Evolutionary conservation across 2,797 vertebrate genomes (phyloP).

Genomic region (Falco columbarius): DNA sequence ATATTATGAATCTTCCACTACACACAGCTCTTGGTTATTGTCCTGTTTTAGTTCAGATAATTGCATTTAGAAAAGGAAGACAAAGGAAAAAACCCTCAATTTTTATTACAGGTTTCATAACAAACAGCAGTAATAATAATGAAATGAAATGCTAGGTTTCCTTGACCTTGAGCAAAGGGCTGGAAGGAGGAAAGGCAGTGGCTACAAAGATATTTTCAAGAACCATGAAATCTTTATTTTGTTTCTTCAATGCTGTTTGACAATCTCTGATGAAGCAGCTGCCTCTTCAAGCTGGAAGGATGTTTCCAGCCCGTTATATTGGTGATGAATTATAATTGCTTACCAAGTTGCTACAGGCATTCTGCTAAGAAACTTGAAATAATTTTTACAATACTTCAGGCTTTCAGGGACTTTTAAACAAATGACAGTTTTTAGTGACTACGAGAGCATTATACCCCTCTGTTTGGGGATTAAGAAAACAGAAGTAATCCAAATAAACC

Average conservation of each 20-base stretch:
- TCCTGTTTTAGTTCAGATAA: not conserved
- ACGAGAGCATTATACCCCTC: not conserved
- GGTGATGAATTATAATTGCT: not conserved
- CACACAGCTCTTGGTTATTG: not conserved
- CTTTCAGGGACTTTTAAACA: not conserved
- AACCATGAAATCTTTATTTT: not conserved
- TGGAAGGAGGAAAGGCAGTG: not conserved
- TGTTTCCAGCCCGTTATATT: not conserved
- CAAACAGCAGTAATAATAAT: not conserved
- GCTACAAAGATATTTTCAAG: not conserved
- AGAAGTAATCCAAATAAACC: constrained; percentile 58
- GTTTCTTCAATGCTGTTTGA: not conserved
- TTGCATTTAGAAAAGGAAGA: not conserved
- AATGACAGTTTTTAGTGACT: constrained; percentile 7
- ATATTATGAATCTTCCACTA: not conserved
- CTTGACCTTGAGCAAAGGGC: not conserved
- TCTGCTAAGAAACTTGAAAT: constrained; percentile 11
- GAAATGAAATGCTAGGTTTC: not conserved
- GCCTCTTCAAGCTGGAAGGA: not conserved
- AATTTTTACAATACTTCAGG: not conserved
- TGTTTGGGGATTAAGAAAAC: constrained; percentile 51
- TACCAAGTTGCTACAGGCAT: not conserved
- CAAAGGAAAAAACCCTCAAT: not conserved
- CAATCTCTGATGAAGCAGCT: not conserved
- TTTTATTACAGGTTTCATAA: constrained; percentile 19